phyloP scores from a whole-genome alignment of 2,797 vertebrate species.

The Pseudomugil gertrudae region DNA sequence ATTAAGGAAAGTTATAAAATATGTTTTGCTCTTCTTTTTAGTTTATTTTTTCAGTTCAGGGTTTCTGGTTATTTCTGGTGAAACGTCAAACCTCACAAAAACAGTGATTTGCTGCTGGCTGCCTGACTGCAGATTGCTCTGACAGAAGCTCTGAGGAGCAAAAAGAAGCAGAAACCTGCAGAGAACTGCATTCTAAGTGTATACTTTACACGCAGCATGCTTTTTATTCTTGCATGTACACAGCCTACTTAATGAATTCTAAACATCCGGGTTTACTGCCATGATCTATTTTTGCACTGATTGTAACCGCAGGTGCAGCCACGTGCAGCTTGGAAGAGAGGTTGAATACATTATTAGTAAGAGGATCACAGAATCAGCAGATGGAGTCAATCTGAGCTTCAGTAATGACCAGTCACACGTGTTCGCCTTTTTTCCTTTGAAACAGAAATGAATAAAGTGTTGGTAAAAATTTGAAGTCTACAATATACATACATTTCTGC shows the following conservation, averaged over 20 bases:
- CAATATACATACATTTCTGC: background rate
- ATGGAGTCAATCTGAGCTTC: conserved; percentile 12
- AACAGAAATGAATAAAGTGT: too few relatives aligned
- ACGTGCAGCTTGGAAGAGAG: conserved; percentile 7
- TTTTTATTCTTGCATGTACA: background rate
- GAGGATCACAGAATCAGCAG: conserved; percentile 13
- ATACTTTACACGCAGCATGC: background rate
- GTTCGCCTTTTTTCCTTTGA: background rate
- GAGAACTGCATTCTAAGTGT: background rate
- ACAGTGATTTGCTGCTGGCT: conserved; percentile 13
- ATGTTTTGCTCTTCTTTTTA: background rate
- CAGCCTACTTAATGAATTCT: background rate
- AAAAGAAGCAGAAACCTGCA: conserved; percentile 3
- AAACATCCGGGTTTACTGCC: background rate
- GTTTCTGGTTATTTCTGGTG: background rate
- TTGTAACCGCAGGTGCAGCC: background rate
- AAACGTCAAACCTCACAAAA: conserved; percentile 41
- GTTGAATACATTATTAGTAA: conserved; percentile 17
- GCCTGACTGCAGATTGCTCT: conserved; percentile 24
- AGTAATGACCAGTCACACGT: conserved; percentile 14
- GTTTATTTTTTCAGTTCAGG: background rate
- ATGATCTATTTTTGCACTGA: conserved; percentile 5
- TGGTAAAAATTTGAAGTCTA: background rate
- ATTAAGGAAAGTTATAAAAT: background rate
- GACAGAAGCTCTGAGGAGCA: conserved; percentile 19